Conservation (phyloP, 2,888 invertebrate genomes). For the Icerya purchasi region DNA sequence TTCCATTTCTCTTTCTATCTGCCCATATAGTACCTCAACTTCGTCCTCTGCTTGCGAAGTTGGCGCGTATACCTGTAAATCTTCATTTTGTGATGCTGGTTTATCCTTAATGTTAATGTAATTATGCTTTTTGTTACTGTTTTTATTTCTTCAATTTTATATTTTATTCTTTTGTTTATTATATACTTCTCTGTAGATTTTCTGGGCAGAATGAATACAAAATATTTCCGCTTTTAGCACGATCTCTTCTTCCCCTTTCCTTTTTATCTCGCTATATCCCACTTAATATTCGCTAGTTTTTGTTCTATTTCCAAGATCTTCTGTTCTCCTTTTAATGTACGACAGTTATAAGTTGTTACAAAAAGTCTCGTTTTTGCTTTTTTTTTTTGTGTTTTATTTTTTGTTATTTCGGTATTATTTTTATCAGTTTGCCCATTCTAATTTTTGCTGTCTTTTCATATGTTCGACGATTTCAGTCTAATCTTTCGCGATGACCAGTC, state of each 20-base stretch:
- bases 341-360: background rate
- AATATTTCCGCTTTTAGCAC: background rate
- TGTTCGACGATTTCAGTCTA: too few relatives aligned
- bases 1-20: background rate
- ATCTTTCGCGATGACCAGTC: too few relatives aligned
- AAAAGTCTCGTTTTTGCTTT: background rate
- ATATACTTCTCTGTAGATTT: background rate
- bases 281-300: background rate
- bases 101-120: background rate
- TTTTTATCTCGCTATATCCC: background rate
- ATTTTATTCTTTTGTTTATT: background rate
- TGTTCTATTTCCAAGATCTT: background rate
- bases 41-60: background rate
- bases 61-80: background rate
- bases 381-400: background rate
- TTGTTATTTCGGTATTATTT: background rate
- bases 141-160: background rate
- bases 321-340: background rate
- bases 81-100: background rate
- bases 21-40: background rate
- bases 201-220: background rate
- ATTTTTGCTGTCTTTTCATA: too few relatives aligned
- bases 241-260: background rate
- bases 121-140: background rate
- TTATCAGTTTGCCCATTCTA: too few relatives aligned